Evolutionary conservation across 2,797 vertebrate genomes (phyloP).

Genomic region (Thunnus albacares): DNA sequence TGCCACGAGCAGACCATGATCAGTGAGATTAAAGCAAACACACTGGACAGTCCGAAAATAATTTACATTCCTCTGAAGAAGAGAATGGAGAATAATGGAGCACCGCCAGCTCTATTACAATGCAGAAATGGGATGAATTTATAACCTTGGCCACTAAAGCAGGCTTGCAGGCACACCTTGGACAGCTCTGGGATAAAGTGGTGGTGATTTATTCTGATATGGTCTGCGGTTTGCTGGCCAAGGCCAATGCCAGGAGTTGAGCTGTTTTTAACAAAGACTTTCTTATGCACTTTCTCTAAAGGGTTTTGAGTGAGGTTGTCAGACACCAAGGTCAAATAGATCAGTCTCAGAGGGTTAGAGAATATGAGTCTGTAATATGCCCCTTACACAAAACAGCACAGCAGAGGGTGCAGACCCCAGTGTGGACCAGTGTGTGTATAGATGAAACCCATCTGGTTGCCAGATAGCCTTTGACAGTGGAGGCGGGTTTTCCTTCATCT

Average conservation of each 20-base stretch:
- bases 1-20: background rate
- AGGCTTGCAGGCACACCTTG: constrained; percentile 3
- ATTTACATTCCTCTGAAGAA: constrained; percentile 27
- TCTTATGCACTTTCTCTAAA: constrained; percentile 9
- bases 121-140: constrained; percentile 9
- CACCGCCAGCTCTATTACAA: constrained; percentile 12
- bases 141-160: constrained; percentile 5
- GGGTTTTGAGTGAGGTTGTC: constrained; percentile 3
- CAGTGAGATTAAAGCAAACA: constrained; percentile 11
- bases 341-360: background rate
- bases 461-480: background rate
- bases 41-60: background rate
- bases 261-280: background rate
- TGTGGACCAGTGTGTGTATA: background rate
- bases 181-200: constrained; percentile 8
- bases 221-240: background rate
- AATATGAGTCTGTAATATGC: background rate
- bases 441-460: background rate
- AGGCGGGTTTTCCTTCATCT: background rate
- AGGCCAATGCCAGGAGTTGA: background rate
- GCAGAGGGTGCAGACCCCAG: background rate
- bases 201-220: background rate
- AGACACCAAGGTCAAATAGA: background rate
- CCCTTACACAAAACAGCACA: background rate
- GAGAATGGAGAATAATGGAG: constrained; percentile 18